Conservation (phyloP, 2,113 vertebrate genomes). For the Myrmophylax atrothorax region DNA sequence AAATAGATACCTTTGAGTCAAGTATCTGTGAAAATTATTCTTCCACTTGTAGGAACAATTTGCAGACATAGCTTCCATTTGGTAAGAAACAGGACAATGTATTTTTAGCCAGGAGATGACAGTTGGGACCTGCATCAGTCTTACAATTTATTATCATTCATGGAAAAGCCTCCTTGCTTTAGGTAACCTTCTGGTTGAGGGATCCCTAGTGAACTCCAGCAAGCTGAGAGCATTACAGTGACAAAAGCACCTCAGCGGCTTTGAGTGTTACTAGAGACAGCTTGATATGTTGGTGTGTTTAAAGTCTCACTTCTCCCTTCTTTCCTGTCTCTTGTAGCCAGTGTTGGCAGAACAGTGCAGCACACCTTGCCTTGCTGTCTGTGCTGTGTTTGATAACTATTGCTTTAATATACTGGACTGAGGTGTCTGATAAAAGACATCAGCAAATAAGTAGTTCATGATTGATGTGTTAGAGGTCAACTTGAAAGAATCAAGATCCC, state of each 20-base stretch:
- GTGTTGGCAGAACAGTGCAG: not conserved
- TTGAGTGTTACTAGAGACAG: not conserved
- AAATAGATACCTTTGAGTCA: not conserved
- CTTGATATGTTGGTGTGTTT: not conserved
- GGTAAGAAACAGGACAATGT: not conserved
- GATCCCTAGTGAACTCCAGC: not conserved
- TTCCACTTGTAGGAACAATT: not conserved
- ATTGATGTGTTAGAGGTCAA: not conserved
- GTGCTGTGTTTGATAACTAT: not conserved
- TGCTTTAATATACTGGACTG: not conserved
- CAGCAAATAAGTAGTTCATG: not conserved
- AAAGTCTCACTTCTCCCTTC: not conserved
- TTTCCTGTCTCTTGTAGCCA: not conserved
- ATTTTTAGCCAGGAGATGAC: not conserved
- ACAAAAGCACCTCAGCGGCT: not conserved
- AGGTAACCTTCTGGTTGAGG: not conserved
- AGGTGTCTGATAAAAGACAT: not conserved
- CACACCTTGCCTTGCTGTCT: not conserved
- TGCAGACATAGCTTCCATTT: not conserved
- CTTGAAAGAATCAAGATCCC: not conserved
- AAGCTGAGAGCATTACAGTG: not conserved
- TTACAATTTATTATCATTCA: not conserved
- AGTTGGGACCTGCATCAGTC: not conserved
- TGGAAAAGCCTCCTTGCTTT: not conserved
- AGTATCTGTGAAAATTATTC: not conserved